These are phyloP conservation scores for Leptopilina syphax DNA, from an alignment of 2,888 invertebrate species.

Conservation along the genomic window DNA sequence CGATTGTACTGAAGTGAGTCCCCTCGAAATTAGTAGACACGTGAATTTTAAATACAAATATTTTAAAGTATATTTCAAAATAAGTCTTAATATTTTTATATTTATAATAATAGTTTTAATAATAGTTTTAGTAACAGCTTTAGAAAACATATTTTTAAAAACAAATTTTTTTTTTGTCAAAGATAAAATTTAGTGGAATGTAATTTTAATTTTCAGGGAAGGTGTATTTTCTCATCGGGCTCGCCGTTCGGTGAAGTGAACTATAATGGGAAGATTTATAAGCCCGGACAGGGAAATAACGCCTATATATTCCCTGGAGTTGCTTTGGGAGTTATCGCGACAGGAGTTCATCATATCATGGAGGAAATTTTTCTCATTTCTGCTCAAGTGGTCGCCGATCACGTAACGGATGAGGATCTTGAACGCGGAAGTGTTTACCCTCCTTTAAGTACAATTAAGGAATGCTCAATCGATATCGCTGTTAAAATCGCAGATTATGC, in stretches of 20 bases:
- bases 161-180: too few species aligned
- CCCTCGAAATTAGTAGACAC: background rate
- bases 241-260: constrained; percentile 95
- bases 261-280: constrained; percentile 87
- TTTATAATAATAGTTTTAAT: too few species aligned
- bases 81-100: too few species aligned
- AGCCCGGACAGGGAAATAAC: constrained; percentile 98
- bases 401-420: constrained; percentile 90
- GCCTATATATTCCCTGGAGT: constrained; percentile 98
- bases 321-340: constrained; percentile 94
- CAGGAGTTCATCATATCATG: constrained; percentile 94
- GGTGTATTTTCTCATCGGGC: constrained; percentile 95
- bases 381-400: constrained; percentile 92
- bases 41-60: too few species aligned
- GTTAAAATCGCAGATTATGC: constrained; percentile 91
- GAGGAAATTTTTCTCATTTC: constrained; percentile 96
- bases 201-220: constrained; percentile 81
- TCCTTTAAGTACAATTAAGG: constrained; percentile 88
- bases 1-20: constrained; percentile 87
- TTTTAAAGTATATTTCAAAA: too few species aligned
- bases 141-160: too few species aligned
- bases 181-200: background rate
- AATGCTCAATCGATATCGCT: constrained; percentile 94
- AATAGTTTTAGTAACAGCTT: too few species aligned
- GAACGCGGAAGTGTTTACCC: constrained; percentile 95